Percentiles rank a stretch among this genome's conserved stretches.
Evolutionary conservation across 2,888 invertebrate species (phyloP).

Genomic region (Stenoptilia bipunctidactyla): DNA sequence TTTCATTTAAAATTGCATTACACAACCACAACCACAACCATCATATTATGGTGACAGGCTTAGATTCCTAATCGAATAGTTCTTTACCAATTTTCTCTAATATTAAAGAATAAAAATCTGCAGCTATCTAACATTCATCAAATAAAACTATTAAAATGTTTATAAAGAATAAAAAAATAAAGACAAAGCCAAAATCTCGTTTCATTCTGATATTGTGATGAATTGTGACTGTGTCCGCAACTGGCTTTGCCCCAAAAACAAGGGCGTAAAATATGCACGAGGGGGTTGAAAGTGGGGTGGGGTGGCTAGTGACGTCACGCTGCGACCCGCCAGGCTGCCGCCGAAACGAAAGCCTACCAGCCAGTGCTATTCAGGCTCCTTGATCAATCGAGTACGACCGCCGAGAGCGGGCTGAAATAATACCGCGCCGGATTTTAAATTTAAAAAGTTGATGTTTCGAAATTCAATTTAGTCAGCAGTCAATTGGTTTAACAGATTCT

Average conservation of each 20-base stretch:
- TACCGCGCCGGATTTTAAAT: slow-evolving; percentile 15
- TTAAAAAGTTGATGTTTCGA: neutral
- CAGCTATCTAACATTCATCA: too few relatives aligned
- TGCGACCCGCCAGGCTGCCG: slow-evolving; percentile 50
- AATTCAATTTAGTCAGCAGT: too few relatives aligned
- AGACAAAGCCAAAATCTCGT: slow-evolving; percentile 17
- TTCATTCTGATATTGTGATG: slow-evolving; percentile 21
- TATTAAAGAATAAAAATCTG: too few relatives aligned
- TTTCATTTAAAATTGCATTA: too few relatives aligned
- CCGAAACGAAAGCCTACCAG: slow-evolving; percentile 27
- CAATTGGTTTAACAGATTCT: too few relatives aligned
- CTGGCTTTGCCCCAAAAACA: slow-evolving; percentile 39
- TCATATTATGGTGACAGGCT: too few relatives aligned
- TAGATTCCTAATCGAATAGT: too few relatives aligned
- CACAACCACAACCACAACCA: too few relatives aligned
- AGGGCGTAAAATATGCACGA: slow-evolving; percentile 51
- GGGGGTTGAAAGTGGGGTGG: slow-evolving; percentile 23
- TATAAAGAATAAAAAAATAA: too few relatives aligned
- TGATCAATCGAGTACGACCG: slow-evolving; percentile 34
- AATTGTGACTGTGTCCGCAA: slow-evolving; percentile 27
- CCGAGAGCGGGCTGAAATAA: slow-evolving; percentile 22
- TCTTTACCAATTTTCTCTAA: too few relatives aligned
- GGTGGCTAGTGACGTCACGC: slow-evolving; percentile 44
- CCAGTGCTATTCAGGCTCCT: slow-evolving; percentile 33
- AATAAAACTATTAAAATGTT: too few relatives aligned